Conservation (phyloP, 2,888 invertebrate species). For the Dione vanillae region DNA sequence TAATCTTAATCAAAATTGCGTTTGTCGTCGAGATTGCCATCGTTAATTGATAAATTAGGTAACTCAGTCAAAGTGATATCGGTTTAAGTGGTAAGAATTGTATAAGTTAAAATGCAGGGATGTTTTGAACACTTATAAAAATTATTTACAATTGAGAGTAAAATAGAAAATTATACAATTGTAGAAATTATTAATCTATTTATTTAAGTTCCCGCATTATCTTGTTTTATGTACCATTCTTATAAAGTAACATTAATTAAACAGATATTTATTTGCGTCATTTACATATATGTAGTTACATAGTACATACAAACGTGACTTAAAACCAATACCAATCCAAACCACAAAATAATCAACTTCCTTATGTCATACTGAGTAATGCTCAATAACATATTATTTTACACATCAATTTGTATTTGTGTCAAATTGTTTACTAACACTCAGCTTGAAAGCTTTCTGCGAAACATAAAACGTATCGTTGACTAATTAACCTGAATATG, state of each 20-base stretch:
- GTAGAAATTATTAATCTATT: too few species aligned
- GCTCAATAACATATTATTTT: slow-evolving; percentile 21
- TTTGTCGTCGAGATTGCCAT: slow-evolving; percentile 43
- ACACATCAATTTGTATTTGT: neutral
- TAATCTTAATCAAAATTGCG: slow-evolving; percentile 40
- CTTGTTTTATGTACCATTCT: neutral
- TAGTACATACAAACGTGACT: slow-evolving; percentile 4
- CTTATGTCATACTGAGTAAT: slow-evolving; percentile 23
- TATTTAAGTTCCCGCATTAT: too few species aligned
- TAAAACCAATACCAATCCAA: neutral
- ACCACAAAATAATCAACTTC: slow-evolving; percentile 20
- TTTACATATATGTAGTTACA: neutral
- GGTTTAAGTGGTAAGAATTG: neutral
- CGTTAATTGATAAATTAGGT: slow-evolving; percentile 38
- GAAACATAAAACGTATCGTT: slow-evolving; percentile 9
- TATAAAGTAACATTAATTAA: neutral
- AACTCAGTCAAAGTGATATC: slow-evolving; percentile 29
- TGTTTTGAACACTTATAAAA: too few species aligned
- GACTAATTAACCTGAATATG: slow-evolving; percentile 21
- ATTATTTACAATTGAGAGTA: neutral
- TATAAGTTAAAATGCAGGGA: neutral
- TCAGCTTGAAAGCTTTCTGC: slow-evolving; percentile 27
- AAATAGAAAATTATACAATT: too few species aligned
- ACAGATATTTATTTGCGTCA: neutral
- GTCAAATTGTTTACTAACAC: slow-evolving; percentile 30